Base-by-base conservation (phyloP, 2,113 vertebrate genomes). In the Entelurus aequoreus region DNA sequence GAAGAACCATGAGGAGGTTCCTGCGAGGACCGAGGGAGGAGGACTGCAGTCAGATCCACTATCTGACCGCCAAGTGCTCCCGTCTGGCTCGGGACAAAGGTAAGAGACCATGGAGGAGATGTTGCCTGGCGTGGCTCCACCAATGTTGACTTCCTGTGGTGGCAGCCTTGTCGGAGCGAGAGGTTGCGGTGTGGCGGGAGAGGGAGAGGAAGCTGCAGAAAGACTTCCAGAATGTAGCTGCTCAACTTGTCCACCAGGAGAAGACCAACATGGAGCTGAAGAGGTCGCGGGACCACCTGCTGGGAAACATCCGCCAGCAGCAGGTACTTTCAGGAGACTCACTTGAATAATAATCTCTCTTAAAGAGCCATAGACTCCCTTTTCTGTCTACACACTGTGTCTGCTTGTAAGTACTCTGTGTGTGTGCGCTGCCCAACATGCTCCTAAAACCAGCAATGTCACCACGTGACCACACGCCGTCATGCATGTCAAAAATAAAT, bases 21-120 rank as follows among this genome's bases (percentile, higher is more conserved):
- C 88, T 91, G 72, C 61, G 70, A 63, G n/a, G 62, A 0, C 73
- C 85, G 38, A 68, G 84, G 71, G 82, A 88, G 21, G 87, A 90
- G 10, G 87, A 90, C 77, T 85, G 55, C 71, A 80, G 87, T 63
- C 89, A 90, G 84, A 90, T 89, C 76, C 88, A 90, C 72, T 90
- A 88, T 70, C 86, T 90, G 65, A 90, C 87, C 1, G 87, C 86
- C 68, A 89, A 90, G 79, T 90, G 89, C 64, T 83, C 63, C 65
- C 86, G 86, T 0, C 72, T 90, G 73, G 71, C 79, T 38, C 82
- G 87, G 8, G 89, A 91, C 42, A 88, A 85, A 81, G 89, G 89
- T 90, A 68, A 68, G 71, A n/a, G n/a, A n/a, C n/a, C n/a, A n/a
- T n/a, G n/a, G n/a, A n/a, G n/a, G n/a, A n/a, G n/a, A n/a, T n/a